These are phyloP conservation scores for Acholoe squamosa DNA, from an alignment of 2,888 invertebrate genomes.

Conservation along the genomic window DNA sequence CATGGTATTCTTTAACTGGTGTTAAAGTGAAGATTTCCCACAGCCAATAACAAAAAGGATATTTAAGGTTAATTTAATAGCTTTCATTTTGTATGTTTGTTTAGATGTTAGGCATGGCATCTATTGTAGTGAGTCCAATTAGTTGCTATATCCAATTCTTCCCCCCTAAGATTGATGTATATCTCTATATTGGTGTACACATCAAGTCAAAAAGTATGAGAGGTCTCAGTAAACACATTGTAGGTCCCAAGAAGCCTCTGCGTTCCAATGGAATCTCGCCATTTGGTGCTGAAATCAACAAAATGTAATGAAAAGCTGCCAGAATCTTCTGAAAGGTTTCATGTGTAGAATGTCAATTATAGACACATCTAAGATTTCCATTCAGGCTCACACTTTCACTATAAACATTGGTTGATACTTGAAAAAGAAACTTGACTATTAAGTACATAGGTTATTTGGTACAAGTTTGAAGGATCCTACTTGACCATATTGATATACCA, in stretches of 20 bases:
- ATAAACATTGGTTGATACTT: conserved; percentile 9
- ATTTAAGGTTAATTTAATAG: not conserved
- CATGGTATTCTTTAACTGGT: not conserved
- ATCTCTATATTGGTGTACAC: not conserved
- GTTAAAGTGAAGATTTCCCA: not conserved
- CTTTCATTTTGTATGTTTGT: conserved; percentile 28
- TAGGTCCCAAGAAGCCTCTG: conserved; percentile 23
- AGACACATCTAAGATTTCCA: not conserved
- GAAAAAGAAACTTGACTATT: conserved; percentile 25
- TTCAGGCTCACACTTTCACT: conserved; percentile 2
- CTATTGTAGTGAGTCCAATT: conserved; percentile 15
- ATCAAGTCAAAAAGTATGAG: not conserved
- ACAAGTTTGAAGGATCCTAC: not conserved
- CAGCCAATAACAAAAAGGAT: not conserved
- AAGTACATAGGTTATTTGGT: not conserved
- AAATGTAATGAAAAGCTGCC: not conserved
- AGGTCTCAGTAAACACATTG: not conserved
- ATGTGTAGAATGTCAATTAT: not conserved
- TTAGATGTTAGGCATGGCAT: conserved; percentile 37
- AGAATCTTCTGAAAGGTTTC: not conserved
- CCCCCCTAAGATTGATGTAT: conserved; percentile 8
- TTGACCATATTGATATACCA: not conserved
- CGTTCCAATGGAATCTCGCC: conserved; percentile 37
- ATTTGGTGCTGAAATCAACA: conserved; percentile 46
- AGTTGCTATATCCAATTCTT: conserved; percentile 6